Conservation (phyloP, 2,888 invertebrate species). For the Arge pagana region DNA sequence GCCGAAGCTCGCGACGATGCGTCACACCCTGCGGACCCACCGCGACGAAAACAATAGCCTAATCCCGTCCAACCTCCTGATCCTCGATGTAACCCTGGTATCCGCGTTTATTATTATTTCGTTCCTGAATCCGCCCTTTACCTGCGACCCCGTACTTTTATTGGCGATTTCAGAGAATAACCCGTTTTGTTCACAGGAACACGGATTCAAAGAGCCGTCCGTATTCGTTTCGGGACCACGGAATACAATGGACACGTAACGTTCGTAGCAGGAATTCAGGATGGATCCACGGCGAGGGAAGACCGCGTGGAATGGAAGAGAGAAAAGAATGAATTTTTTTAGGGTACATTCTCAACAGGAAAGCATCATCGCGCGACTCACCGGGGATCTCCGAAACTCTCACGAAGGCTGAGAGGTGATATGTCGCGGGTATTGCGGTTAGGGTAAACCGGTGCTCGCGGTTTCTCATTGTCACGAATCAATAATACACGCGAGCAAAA, state of each 20-base stretch:
- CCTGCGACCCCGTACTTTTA: too few species aligned
- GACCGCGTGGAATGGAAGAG: not conserved
- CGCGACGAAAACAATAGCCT: too few species aligned
- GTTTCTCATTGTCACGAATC: too few species aligned
- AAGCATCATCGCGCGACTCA: too few species aligned
- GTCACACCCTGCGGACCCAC: too few species aligned
- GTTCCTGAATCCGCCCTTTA: too few species aligned
- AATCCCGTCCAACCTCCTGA: conserved; percentile 3
- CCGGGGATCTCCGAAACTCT: too few species aligned
- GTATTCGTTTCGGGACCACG: conserved; percentile 11
- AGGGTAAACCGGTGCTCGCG: not conserved
- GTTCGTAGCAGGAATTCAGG: conserved; percentile 13
- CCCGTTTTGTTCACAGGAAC: too few species aligned
- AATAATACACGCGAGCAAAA: too few species aligned
- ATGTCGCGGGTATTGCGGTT: not conserved
- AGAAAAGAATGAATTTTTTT: conserved; percentile 12
- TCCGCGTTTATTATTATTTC: conserved; percentile 20
- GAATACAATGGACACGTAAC: conserved; percentile 16
- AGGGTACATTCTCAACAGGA: conserved; percentile 12
- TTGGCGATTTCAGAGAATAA: too few species aligned
- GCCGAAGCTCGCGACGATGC: too few species aligned
- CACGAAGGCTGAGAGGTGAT: not conserved
- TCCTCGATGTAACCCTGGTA: conserved; percentile 5
- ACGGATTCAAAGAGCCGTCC: not conserved
- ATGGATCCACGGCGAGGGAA: not conserved